Percentiles rank a stretch among this genome's conserved stretches.
These are phyloP conservation scores for Dipodomys spectabilis DNA, from an alignment of 2,113 vertebrate species.

Conservation along the genomic window DNA sequence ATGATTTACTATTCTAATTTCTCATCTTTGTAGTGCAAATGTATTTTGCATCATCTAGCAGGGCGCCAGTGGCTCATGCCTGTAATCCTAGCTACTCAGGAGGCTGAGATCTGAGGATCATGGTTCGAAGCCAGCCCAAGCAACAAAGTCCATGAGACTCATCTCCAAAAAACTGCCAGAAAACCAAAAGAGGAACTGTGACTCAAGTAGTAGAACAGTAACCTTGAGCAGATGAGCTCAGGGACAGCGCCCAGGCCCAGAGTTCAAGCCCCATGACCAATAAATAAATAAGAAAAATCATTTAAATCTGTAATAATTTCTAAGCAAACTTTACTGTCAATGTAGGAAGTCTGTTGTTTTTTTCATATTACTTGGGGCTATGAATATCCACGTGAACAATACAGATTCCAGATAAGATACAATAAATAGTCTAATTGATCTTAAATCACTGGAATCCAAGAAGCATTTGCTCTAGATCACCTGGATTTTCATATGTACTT, in stretches of 20 bases:
- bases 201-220: too few relatives aligned
- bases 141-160: too few relatives aligned
- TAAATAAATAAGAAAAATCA: neutral
- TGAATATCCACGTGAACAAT: conserved; percentile 3
- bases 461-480: conserved; percentile 47
- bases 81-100: too few relatives aligned
- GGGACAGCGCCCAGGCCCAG: too few relatives aligned
- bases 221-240: too few relatives aligned
- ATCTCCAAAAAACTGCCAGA: too few relatives aligned
- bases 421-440: too few relatives aligned
- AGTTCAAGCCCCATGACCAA: too few relatives aligned
- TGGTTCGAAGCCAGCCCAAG: too few relatives aligned
- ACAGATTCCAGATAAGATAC: neutral
- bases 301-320: conserved; percentile 46
- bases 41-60: conserved; percentile 4
- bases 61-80: too few relatives aligned
- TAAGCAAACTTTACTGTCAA: neutral
- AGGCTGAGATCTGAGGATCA: too few relatives aligned
- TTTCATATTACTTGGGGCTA: neutral
- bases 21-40: conserved; percentile 15
- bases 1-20: conserved; percentile 53
- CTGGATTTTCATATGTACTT: conserved; percentile 54
- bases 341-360: rapidly evolving
- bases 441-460: conserved; percentile 53
- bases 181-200: too few relatives aligned